Percentiles rank a stretch among this genome's conserved stretches.
These are phyloP conservation scores for Harpegnathos saltator DNA, from an alignment of 1,140 invertebrate genomes.

Conservation along the genomic window DNA sequence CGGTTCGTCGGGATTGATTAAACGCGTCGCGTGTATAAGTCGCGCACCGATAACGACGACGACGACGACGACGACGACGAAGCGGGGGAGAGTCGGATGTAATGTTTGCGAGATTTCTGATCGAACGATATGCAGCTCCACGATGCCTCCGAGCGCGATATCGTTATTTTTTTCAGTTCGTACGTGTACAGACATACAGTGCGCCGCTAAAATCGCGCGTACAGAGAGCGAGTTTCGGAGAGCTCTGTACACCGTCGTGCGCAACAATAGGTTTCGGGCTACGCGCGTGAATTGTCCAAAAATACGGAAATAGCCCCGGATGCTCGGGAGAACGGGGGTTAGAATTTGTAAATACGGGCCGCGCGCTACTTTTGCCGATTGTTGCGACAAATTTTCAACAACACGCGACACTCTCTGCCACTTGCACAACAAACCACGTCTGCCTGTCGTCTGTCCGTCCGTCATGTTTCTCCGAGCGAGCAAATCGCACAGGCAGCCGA, in stretches of 20 bases:
- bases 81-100: conserved; percentile 1
- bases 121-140: conserved; percentile 42
- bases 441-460: background rate
- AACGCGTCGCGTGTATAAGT: conserved; percentile 19
- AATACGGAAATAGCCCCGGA: no score
- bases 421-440: background rate
- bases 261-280: background rate
- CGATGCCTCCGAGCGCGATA: conserved; percentile 10
- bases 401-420: background rate
- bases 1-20: conserved; percentile 13
- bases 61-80: no score
- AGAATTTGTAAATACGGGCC: no score
- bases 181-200: conserved; percentile 24
- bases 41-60: background rate
- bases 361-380: no score
- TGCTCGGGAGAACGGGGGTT: no score
- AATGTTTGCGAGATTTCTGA: conserved; percentile 47
- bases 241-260: background rate
- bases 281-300: no score
- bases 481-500: conserved; percentile 37
- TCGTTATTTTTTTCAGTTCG: conserved; percentile 39
- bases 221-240: background rate
- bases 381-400: conserved; percentile 9
- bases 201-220: background rate
- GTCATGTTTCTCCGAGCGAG: background rate